Conservation (phyloP, 2,113 vertebrate genomes). For the Bostrychus sinensis region DNA sequence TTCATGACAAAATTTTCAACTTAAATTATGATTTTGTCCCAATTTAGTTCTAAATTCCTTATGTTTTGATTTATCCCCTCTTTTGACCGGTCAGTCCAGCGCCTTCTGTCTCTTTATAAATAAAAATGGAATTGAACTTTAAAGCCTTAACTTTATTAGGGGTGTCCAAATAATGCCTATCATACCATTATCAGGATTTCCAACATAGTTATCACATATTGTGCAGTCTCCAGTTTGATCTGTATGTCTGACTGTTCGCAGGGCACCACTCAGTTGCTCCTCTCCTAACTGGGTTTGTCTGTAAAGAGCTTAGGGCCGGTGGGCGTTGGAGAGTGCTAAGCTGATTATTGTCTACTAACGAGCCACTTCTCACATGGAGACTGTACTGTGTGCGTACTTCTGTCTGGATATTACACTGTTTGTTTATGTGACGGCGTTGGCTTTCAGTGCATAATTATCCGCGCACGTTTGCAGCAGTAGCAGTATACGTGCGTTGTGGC, state of each 20-base stretch:
- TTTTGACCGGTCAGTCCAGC: no score
- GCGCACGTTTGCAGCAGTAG: background rate
- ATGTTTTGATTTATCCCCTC: no score
- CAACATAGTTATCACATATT: no score
- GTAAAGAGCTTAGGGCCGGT: constrained; percentile 74
- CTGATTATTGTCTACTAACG: constrained; percentile 74
- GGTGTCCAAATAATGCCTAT: no score
- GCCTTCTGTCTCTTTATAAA: no score
- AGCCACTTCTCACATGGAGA: constrained; percentile 62
- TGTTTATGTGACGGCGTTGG: constrained; percentile 25
- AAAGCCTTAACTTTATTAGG: no score
- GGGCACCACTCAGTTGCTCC: constrained; percentile 38
- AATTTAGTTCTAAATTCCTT: no score
- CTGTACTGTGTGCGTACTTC: constrained; percentile 1
- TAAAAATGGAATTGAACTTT: no score
- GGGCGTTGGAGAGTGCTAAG: constrained; percentile 67
- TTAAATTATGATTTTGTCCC: no score
- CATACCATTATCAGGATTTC: no score
- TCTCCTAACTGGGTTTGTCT: constrained; percentile 67
- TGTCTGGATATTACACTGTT: constrained; percentile 34
- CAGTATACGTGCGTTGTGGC: background rate
- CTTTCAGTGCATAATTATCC: constrained; percentile 4
- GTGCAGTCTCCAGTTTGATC: constrained; percentile 32
- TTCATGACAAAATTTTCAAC: no score
- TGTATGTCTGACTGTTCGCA: constrained; percentile 33